These are phyloP conservation scores for Anser brachyrhynchus DNA, from an alignment of 2,113 vertebrate species.

Conservation along the genomic window DNA sequence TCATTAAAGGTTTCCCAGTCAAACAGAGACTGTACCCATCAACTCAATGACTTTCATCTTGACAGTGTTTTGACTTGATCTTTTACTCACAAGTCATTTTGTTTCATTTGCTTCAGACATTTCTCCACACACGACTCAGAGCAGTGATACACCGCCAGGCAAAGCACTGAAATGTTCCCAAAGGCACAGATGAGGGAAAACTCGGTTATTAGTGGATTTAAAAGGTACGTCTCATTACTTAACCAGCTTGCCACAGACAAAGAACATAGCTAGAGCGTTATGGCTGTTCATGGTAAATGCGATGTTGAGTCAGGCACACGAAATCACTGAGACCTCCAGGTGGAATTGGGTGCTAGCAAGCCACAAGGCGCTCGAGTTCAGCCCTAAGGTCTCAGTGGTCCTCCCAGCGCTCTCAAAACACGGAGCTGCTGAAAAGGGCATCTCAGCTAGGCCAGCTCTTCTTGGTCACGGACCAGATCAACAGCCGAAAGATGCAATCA, in stretches of 20 bases:
- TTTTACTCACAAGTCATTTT: conserved; percentile 43
- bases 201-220: conserved; percentile 27
- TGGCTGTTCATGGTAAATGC: accelerated
- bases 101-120: conserved; percentile 40
- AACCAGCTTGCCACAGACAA: neutral
- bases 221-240: conserved; percentile 1
- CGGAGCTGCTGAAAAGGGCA: neutral
- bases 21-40: neutral
- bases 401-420: neutral
- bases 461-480: neutral
- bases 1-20: neutral
- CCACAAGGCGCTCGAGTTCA: neutral
- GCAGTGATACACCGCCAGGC: conserved; percentile 8
- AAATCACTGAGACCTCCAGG: neutral
- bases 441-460: neutral
- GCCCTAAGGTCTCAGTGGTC: neutral
- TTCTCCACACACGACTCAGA: conserved; percentile 18
- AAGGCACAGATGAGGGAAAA: conserved; percentile 44
- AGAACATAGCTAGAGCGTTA: accelerated
- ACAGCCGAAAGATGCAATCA: neutral
- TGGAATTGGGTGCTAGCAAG: neutral
- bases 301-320: neutral
- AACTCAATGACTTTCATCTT: neutral
- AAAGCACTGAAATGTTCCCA: conserved; percentile 51
- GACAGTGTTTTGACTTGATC: conserved; percentile 42